Evolutionary conservation across 2,888 invertebrate genomes (phyloP).

Genomic region (Euzophera pinguis): DNA sequence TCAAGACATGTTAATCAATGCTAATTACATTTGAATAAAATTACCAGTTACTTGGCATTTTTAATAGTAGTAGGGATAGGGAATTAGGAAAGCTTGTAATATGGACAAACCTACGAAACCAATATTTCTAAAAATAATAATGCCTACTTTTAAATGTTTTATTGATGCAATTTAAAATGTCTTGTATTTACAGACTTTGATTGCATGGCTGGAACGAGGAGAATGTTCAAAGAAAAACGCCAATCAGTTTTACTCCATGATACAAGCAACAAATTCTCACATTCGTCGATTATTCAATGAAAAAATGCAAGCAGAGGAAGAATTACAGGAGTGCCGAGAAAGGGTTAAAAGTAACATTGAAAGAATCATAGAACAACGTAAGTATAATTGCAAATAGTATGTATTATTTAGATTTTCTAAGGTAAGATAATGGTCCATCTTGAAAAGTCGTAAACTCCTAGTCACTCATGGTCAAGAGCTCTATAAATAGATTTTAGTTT

Average conservation of each 20-base stretch:
- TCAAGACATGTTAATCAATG: no score
- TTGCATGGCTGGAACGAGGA: slow-evolving; percentile 96
- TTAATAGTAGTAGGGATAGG: no score
- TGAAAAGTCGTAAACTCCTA: slow-evolving; percentile 12
- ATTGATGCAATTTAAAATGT: slow-evolving; percentile 7
- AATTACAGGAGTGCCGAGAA: slow-evolving; percentile 91
- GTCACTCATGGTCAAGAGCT: not conserved
- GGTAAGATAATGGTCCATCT: slow-evolving; percentile 36
- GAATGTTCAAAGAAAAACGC: slow-evolving; percentile 95
- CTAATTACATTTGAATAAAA: no score
- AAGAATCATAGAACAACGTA: slow-evolving; percentile 93
- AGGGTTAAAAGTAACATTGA: slow-evolving; percentile 91
- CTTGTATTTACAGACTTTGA: slow-evolving; percentile 81
- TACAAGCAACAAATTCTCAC: slow-evolving; percentile 96
- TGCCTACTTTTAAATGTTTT: no score
- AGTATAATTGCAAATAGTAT: slow-evolving; percentile 67
- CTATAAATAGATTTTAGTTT: not conserved
- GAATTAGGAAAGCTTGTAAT: no score
- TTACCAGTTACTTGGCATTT: no score
- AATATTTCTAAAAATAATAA: no score
- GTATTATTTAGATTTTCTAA: slow-evolving; percentile 21
- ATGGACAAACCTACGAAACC: no score
- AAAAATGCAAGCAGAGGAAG: slow-evolving; percentile 92
- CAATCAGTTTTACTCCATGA: slow-evolving; percentile 96
- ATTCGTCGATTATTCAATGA: slow-evolving; percentile 91